These are phyloP conservation scores for Nomada fucata DNA, from an alignment of 2,888 invertebrate genomes.

Conservation along the genomic window DNA sequence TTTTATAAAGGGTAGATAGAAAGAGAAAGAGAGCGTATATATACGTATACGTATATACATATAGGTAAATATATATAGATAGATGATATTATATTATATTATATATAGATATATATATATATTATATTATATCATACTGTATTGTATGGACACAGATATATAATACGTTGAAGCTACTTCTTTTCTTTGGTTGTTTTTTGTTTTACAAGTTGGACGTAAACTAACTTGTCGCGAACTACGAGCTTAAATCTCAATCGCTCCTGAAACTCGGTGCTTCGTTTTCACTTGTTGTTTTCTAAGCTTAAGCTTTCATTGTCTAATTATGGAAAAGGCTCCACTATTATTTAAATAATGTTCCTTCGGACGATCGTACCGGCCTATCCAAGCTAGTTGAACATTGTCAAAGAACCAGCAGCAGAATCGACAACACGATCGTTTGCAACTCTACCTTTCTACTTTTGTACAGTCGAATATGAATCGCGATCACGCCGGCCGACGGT, in stretches of 20 bases:
- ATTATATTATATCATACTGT: constrained; percentile 57
- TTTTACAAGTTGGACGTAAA: constrained; percentile 48
- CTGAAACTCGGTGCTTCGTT: constrained; percentile 74
- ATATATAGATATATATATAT: constrained; percentile 43
- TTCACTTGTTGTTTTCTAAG: constrained; percentile 62
- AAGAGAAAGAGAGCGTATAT: constrained; percentile 57
- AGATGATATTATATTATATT: constrained; percentile 41
- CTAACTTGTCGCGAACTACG: constrained; percentile 20
- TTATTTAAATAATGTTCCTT: constrained; percentile 40
- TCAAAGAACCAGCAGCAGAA: not conserved
- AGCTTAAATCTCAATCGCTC: constrained; percentile 47
- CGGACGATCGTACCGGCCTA: constrained; percentile 37
- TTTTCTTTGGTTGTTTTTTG: constrained; percentile 42
- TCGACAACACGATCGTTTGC: constrained; percentile 34
- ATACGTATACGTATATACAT: constrained; percentile 42
- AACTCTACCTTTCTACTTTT: constrained; percentile 7
- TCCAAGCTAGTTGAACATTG: constrained; percentile 16
- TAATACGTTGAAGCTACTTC: constrained; percentile 68
- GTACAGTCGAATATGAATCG: constrained; percentile 15
- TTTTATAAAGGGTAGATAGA: constrained; percentile 58
- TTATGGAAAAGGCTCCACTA: constrained; percentile 17
- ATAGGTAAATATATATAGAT: constrained; percentile 32
- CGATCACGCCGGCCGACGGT: not conserved
- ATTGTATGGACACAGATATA: constrained; percentile 64
- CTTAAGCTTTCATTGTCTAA: constrained; percentile 67